Evolutionary conservation across 2,888 invertebrate species (phyloP).

Genomic region (Tolmerus cingulatus): DNA sequence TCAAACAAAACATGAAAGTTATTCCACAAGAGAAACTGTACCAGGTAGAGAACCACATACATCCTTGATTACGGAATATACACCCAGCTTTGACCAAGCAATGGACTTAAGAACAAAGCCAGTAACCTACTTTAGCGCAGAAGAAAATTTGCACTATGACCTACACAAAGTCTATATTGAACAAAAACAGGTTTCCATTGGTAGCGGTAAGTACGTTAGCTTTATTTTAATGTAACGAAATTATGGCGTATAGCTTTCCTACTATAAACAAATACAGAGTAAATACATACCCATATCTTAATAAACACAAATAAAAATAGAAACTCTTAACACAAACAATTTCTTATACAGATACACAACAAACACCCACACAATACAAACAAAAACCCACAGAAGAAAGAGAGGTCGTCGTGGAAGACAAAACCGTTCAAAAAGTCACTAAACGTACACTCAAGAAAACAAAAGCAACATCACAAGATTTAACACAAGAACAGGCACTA

Average conservation of each 20-base stretch:
- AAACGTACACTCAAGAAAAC: constrained; percentile 58
- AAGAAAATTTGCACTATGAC: constrained; percentile 33
- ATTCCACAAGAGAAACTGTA: constrained; percentile 35
- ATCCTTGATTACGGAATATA: constrained; percentile 44
- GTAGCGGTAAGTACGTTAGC: constrained; percentile 53
- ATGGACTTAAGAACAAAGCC: constrained; percentile 37
- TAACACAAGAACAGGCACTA: constrained; percentile 60
- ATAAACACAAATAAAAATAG: constrained; percentile 51
- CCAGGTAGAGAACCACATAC: constrained; percentile 41
- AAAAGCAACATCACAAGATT: constrained; percentile 58
- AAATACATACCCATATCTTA: constrained; percentile 51
- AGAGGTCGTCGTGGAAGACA: constrained; percentile 60
- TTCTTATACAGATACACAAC: constrained; percentile 59
- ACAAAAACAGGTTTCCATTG: constrained; percentile 41
- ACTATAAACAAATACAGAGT: constrained; percentile 36
- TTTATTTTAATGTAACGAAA: constrained; percentile 49
- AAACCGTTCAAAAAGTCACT: constrained; percentile 56
- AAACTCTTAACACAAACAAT: constrained; percentile 46
- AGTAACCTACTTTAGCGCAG: constrained; percentile 37
- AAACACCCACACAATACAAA: constrained; percentile 62
- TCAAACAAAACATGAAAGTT: constrained; percentile 37
- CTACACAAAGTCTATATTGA: constrained; percentile 37
- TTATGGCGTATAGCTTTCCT: constrained; percentile 61
- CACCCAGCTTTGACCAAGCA: constrained; percentile 42
- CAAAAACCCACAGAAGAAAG: constrained; percentile 54